Conservation (phyloP, 2,113 vertebrate genomes). For the Sula dactylatra region DNA sequence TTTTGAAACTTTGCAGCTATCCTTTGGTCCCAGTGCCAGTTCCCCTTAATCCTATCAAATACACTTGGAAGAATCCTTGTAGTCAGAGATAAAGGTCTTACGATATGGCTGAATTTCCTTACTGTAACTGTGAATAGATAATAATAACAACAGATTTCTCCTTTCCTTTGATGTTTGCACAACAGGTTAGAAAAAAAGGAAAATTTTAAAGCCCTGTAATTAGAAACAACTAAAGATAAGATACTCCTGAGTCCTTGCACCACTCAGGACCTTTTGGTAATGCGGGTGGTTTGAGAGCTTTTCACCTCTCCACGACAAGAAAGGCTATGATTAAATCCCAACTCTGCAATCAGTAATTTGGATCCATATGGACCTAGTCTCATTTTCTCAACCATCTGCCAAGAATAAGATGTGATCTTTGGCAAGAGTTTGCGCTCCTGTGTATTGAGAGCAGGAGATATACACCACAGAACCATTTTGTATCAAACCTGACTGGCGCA, state of each 20-base stretch:
- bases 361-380: neutral
- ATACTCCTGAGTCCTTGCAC: neutral
- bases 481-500: conserved; percentile 8
- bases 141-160: neutral
- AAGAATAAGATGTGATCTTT: conserved; percentile 6
- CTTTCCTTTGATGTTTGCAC: neutral
- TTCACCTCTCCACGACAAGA: neutral
- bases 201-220: neutral
- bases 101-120: neutral
- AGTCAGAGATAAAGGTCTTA: neutral
- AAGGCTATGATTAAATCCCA: neutral
- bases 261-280: neutral
- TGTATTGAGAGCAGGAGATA: neutral
- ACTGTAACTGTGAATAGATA: neutral
- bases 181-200: neutral
- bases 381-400: neutral
- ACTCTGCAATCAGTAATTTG: neutral
- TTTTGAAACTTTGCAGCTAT: neutral
- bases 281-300: neutral
- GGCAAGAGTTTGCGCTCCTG: neutral
- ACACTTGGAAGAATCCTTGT: neutral
- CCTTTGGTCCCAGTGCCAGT: neutral
- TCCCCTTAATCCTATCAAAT: neutral
- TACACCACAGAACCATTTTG: neutral
- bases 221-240: conserved; percentile 5